These are phyloP conservation scores for Chaetura pelagica DNA, from an alignment of 2,113 vertebrate genomes.

Conservation along the genomic window DNA sequence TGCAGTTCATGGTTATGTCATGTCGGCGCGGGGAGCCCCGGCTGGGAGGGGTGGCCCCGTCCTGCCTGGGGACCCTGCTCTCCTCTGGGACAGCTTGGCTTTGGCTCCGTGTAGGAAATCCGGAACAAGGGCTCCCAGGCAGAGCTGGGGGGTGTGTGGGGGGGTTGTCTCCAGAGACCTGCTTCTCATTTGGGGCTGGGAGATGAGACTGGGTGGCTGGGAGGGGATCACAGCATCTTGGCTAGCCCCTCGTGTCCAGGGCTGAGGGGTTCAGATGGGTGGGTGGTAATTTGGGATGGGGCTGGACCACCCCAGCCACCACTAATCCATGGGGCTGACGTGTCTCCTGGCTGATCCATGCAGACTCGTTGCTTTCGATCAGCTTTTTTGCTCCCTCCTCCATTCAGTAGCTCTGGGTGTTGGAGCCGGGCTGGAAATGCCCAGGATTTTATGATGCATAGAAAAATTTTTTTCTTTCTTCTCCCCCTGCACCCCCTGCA, in stretches of 20 bases:
- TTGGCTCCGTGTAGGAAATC: conserved; percentile 78
- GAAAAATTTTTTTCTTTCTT: conserved; percentile 32
- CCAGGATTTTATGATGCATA: conserved; percentile 23
- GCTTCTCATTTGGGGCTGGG: neutral
- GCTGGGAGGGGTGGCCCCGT: neutral
- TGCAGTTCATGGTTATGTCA: conserved; percentile 55
- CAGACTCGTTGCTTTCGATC: neutral
- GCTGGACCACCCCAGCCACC: rapidly evolving
- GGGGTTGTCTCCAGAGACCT: conserved; percentile 62
- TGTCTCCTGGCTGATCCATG: neutral
- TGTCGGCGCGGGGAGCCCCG: neutral
- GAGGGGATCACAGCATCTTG: neutral
- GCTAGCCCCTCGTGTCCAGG: neutral
- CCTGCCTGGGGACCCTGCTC: neutral
- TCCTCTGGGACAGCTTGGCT: neutral
- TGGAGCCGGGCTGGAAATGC: conserved; percentile 13
- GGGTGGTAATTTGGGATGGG: neutral
- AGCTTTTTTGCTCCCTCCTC: neutral
- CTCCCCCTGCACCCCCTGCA: neutral
- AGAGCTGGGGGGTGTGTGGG: conserved; percentile 29
- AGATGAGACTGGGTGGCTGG: neutral
- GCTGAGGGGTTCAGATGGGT: neutral
- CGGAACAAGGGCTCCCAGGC: conserved; percentile 80
- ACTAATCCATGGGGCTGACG: rapidly evolving
- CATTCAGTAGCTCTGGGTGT: neutral